Conservation (phyloP, 2,113 vertebrate species). For the Corythornis vintsioides region DNA sequence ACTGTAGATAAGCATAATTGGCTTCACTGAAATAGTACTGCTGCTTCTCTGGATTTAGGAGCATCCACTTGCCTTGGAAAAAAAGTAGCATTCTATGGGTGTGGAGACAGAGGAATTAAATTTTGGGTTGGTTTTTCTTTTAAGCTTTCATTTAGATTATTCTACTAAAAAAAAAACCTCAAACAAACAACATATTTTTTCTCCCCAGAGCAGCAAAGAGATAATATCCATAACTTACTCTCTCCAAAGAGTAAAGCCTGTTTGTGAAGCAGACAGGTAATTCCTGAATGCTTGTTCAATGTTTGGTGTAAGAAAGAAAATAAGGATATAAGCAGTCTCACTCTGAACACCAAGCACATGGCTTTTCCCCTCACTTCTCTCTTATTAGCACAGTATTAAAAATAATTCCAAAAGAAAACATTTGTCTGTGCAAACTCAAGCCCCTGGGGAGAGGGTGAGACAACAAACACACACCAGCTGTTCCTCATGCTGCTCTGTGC, state of each 20-base stretch:
- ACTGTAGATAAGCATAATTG: slow-evolving; percentile 17
- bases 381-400: slow-evolving; percentile 37
- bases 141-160: not conserved
- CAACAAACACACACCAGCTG: slow-evolving; percentile 37
- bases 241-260: not conserved
- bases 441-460: not conserved
- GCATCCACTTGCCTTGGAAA: not conserved
- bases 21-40: not conserved
- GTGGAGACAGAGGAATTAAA: not conserved
- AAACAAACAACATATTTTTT: not conserved
- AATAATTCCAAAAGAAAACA: slow-evolving; percentile 39
- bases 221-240: not conserved
- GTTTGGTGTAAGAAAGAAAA: slow-evolving; percentile 4
- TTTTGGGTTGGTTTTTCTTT: not conserved
- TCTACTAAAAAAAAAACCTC: not conserved
- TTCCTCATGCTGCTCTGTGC: not conserved
- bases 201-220: not conserved
- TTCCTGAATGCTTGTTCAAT: not conserved
- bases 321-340: not conserved
- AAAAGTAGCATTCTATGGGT: not conserved
- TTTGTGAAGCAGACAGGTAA: not conserved
- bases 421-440: not conserved
- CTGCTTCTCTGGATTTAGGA: not conserved
- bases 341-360: not conserved
- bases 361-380: not conserved